These are phyloP conservation scores for Hippocampus zosterae DNA, from an alignment of 2,113 vertebrate species.

Conservation along the genomic window DNA sequence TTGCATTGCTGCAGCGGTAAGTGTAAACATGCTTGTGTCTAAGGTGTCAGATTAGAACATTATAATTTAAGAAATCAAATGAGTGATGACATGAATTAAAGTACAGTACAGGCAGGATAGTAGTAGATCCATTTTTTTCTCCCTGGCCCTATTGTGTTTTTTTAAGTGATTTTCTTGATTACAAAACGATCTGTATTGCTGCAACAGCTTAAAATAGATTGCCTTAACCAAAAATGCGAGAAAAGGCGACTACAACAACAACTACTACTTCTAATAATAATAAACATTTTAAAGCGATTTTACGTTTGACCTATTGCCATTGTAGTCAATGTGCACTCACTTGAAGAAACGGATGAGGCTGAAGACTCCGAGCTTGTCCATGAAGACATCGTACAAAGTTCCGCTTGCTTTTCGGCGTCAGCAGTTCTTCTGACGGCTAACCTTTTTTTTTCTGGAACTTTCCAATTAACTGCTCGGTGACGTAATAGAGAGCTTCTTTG, in stretches of 20 bases:
- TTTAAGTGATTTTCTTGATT: background rate
- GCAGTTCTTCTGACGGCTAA: background rate
- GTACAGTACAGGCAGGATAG: too few species aligned
- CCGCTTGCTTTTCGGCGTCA: background rate
- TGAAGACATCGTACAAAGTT: background rate
- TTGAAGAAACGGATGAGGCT: background rate
- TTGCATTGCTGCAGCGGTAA: too few species aligned
- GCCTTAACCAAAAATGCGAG: too few species aligned
- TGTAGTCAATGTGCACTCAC: background rate
- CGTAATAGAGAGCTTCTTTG: background rate
- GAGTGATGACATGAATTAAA: too few species aligned
- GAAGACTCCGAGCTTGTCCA: slow-evolving; percentile 9
- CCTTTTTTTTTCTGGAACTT: background rate
- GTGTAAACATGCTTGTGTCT: too few species aligned
- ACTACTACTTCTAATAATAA: background rate
- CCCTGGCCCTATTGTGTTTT: too few species aligned
- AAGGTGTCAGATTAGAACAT: too few species aligned
- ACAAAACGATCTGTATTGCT: background rate
- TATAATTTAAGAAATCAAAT: too few species aligned
- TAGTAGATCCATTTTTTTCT: too few species aligned
- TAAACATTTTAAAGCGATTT: background rate
- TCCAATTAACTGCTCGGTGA: background rate
- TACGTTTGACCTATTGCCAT: too few species aligned
- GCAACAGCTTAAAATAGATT: too few species aligned
- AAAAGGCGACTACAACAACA: too few species aligned